A percentile compares a stretch with the other conserved stretches of the same genome.
These are phyloP conservation scores for Lindbergichthys nudifrons DNA, from an alignment of 2,797 vertebrate species.

Conservation along the genomic window DNA sequence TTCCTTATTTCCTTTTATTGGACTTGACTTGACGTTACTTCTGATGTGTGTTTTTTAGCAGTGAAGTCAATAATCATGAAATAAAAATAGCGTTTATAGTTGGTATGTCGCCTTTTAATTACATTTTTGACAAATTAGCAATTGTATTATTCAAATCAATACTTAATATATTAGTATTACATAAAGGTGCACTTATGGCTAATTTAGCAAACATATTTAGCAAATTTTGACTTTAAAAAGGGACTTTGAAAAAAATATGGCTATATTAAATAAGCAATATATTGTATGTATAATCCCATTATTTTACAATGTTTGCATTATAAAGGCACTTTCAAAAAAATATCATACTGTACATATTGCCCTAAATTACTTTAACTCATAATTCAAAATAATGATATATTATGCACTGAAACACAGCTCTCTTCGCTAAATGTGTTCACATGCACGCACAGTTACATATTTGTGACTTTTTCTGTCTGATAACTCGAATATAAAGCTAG, in stretches of 20 bases:
- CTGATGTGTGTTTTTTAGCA: not conserved
- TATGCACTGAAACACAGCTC: not conserved
- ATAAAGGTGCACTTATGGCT: no score
- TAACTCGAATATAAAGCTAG: conserved; percentile 32
- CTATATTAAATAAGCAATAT: not conserved
- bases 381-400: not conserved
- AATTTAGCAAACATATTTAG: not conserved
- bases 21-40: not conserved
- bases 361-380: not conserved
- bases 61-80: not conserved
- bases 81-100: not conserved
- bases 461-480: not conserved
- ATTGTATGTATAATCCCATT: not conserved
- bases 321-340: not conserved
- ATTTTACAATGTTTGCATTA: not conserved
- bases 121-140: not conserved
- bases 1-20: not conserved
- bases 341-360: no score
- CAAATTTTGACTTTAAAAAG: not conserved
- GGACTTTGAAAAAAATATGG: no score
- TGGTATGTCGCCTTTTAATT: not conserved
- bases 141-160: not conserved
- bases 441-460: not conserved
- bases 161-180: no score
- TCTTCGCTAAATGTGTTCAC: not conserved